These are phyloP conservation scores for Eristalis tenax DNA, from an alignment of 2,888 invertebrate genomes.

Conservation along the genomic window DNA sequence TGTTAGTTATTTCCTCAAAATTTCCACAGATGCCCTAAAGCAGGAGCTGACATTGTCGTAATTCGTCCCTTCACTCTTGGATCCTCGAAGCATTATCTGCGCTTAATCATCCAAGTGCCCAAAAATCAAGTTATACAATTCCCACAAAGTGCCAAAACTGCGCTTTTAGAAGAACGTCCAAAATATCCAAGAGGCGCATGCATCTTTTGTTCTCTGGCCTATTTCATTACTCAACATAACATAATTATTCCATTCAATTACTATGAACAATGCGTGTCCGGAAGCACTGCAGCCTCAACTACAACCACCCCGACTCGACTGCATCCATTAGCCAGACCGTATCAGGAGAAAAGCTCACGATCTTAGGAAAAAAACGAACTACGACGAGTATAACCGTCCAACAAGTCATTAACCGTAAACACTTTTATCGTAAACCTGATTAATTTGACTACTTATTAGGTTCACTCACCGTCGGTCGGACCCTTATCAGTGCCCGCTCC, in stretches of 20 bases:
- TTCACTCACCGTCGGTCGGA: constrained; percentile 66
- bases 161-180: too few species aligned
- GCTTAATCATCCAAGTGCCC: too few species aligned
- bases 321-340: neutral
- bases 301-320: neutral
- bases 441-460: constrained; percentile 67
- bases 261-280: neutral
- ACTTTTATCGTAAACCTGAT: constrained; percentile 65
- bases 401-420: constrained; percentile 58
- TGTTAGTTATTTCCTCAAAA: too few species aligned
- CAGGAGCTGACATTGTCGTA: too few species aligned
- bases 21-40: too few species aligned
- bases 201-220: neutral
- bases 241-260: neutral
- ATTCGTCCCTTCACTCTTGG: too few species aligned
- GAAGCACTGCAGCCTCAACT: neutral
- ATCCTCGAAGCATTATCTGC: too few species aligned
- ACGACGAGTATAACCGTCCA: neutral
- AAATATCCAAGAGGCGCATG: too few species aligned
- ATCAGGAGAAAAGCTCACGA: neutral
- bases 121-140: too few species aligned
- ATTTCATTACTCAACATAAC: neutral
- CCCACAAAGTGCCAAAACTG: too few species aligned
- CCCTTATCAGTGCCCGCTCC: constrained; percentile 43
- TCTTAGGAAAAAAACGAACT: neutral